Evolutionary conservation across 2,113 vertebrate species (phyloP), one percentile per base, ranked within the genome.

Genomic region (Chunga burmeisteri): DNA sequence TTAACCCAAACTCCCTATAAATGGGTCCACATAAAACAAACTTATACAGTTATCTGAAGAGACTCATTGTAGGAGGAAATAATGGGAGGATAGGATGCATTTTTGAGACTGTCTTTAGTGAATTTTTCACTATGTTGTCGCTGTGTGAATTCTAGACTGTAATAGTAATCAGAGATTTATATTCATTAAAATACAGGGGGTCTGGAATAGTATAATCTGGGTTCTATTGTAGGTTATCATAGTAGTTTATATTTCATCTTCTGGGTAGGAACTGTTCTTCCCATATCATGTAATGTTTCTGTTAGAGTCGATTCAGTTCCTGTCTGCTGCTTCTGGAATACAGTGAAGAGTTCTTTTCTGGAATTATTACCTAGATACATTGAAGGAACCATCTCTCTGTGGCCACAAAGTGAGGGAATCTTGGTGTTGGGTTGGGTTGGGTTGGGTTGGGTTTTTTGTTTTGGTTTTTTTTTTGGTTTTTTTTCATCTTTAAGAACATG

Each of bases 311-410:
- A 53, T 68, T 87, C 3, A 3, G 50, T 79, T 93, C 42, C 47
- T 62, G 36, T 50, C 70, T 94, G 91, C 87, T 86, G 67, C 68
- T 97, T 97, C 74, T 96, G 94, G 94, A 97, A 96, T 66, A 36
- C 66, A 66, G 44, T 65, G 53, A 49, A 83, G 62, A 81, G 70
- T 95, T 97, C 53, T 95, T 74, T 94, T 95, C 88, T 83, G 11
- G 13, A 68, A 66, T 59, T 87, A 73, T 89, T 91, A 20, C 87
- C 63, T 90, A 80, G 88, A 42, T 96, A 94, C 87, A 9, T 21
- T 81, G 34, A 87, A 71, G 46, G 19, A 63, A 92, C 23, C n/a
- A 8, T 62, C 21, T 88, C 23, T 36, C 18, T 61, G 36, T 68
- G 15, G 18, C n/a, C 49, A 7, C 4, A 53, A 34, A 73, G 44